Percentiles rank a stretch among this genome's conserved stretches.
These are phyloP conservation scores for Nettapus auritus DNA, from an alignment of 2,113 vertebrate species.

Conservation along the genomic window DNA sequence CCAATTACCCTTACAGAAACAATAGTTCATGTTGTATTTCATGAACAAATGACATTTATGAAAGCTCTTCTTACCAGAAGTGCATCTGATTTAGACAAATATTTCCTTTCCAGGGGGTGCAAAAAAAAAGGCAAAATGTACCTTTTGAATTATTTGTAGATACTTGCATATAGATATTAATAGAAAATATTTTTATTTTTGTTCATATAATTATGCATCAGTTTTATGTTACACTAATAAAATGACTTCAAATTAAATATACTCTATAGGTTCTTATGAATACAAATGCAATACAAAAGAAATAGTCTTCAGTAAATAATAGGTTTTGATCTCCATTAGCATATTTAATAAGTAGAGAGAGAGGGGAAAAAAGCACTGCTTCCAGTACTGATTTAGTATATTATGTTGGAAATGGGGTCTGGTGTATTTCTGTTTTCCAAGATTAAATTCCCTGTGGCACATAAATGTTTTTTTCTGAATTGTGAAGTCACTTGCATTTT, in stretches of 20 bases:
- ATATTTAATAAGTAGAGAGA: constrained; percentile 15
- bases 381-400: not conserved
- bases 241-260: not conserved
- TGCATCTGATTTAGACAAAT: not conserved
- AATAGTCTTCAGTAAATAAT: constrained; percentile 38
- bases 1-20: constrained; percentile 30
- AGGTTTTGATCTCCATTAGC: not conserved
- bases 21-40: not conserved
- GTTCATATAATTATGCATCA: not conserved
- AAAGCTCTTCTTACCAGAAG: not conserved
- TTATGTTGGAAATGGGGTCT: not conserved
- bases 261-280: not conserved
- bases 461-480: constrained; percentile 35
- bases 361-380: not conserved
- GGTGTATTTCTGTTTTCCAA: constrained; percentile 47
- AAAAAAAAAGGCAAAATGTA: not conserved
- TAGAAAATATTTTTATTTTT: not conserved
- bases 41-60: not conserved
- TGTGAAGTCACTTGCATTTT: constrained; percentile 60
- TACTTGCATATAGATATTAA: not conserved
- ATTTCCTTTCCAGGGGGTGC: not conserved
- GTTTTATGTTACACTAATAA: not conserved
- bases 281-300: constrained; percentile 11
- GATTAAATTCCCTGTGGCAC: constrained; percentile 26
- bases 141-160: not conserved